Evolutionary conservation across 2,888 invertebrate species (phyloP).

Genomic region (Pseudococcus jackbeardsleyi): DNA sequence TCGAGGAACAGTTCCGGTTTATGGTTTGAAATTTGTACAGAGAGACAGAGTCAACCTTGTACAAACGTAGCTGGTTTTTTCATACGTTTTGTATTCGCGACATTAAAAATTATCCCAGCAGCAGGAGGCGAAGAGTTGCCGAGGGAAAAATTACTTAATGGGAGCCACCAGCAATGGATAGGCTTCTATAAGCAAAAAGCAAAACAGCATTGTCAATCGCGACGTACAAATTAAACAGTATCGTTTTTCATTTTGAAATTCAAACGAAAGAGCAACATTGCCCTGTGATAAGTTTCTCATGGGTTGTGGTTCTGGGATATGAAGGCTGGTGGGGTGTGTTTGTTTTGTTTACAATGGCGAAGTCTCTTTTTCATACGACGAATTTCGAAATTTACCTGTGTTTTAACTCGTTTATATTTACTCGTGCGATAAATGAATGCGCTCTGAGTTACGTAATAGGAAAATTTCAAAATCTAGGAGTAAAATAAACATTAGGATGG

Average conservation of each 20-base stretch:
- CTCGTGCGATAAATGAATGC: no score
- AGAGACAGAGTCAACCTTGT: background rate
- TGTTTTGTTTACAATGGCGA: background rate
- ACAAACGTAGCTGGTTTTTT: background rate
- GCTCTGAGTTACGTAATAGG: no score
- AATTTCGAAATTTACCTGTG: background rate
- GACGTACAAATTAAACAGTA: background rate
- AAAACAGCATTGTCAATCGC: background rate
- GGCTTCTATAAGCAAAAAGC: background rate
- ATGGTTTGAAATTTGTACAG: background rate
- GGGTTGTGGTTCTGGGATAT: background rate
- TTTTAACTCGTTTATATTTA: background rate
- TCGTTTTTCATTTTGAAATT: conserved; percentile 2
- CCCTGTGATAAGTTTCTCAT: background rate
- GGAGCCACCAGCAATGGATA: background rate
- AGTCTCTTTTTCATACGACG: background rate
- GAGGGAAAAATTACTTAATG: background rate
- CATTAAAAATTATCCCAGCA: background rate
- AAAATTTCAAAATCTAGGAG: no score
- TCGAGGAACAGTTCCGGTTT: background rate
- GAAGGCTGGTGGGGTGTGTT: background rate
- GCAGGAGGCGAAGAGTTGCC: background rate
- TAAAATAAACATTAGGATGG: no score
- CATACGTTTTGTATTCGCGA: background rate
- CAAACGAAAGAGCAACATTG: background rate